Base-by-base conservation (phyloP, 2,113 vertebrate genomes). In the Tychaedon coryphoeus region DNA sequence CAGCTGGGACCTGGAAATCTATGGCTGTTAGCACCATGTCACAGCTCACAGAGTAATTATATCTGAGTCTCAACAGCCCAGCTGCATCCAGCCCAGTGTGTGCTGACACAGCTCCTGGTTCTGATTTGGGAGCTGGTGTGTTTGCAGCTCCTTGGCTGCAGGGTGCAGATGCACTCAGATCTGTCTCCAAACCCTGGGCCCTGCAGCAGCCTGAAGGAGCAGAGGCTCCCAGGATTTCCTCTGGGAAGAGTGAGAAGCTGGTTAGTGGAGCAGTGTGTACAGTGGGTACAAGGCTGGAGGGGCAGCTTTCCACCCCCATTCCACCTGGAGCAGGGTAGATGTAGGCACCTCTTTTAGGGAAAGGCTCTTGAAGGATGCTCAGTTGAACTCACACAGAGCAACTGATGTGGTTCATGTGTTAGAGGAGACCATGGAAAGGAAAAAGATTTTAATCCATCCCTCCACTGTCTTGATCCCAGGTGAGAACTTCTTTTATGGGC, bases 41-140 rank as follows among this genome's bases (percentile, higher is more conserved):
- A 38, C 57, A 64, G 45, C 80, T 70, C 3, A 51, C 50, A 51
- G 0, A 19, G 48, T 50, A 84, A 87, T 62, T 45, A 26, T 38
- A 50, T 71, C 61, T 38, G 88, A 90, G 65, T 25, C 74, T 54
- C 81, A 33, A 20, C 74, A 81, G 66, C 43, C 60, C 91, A 19
- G 36, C 42, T 74, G 60, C 69, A 71, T 42, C 61, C 76, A 87
- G 88, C 65, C 45, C 69, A 33, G 81, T 0, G 20, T 54, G 86
- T 6, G 56, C 79, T 53, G 79, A 90, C 92, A 60, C 74, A 58
- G 90, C 92, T 92, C 56, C 92, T 90, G 92, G 20, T 89, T 57
- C 88, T 85, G 60, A 90, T 95, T 81, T 94, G 92, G 85, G 91
- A 90, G 65, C 51, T 82, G 88, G 5, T 89, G 73, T 81, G 88